Percentiles rank a stretch among this genome's conserved stretches.
Conservation (phyloP, 2,888 invertebrate species). For the Heliothis peltigera region DNA sequence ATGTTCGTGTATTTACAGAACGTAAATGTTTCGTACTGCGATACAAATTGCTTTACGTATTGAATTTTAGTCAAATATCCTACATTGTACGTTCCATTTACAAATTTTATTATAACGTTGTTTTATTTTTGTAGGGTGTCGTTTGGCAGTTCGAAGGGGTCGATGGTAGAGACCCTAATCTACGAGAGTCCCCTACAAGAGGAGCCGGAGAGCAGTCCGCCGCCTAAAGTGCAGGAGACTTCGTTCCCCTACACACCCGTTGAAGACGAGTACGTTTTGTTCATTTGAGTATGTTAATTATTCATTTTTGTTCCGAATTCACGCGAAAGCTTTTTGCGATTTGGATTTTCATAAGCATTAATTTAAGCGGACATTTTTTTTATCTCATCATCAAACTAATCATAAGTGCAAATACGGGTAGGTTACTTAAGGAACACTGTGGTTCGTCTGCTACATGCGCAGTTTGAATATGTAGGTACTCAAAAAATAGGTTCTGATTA, state of each 20-base stretch:
- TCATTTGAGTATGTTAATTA: constrained; percentile 82
- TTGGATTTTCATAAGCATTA: constrained; percentile 9
- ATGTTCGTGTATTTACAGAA: too few relatives aligned
- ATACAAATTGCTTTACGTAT: neutral
- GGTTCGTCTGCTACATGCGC: neutral
- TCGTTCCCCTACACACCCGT: constrained; percentile 86
- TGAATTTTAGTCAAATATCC: constrained; percentile 5
- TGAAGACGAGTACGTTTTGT: constrained; percentile 90
- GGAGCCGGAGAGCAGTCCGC: constrained; percentile 93
- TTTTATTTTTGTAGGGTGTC: constrained; percentile 92
- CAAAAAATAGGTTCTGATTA: too few relatives aligned
- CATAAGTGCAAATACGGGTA: too few relatives aligned
- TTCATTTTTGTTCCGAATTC: constrained; percentile 73
- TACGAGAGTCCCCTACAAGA: constrained; percentile 96
- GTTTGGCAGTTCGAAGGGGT: constrained; percentile 97
- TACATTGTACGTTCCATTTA: neutral
- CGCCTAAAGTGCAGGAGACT: constrained; percentile 84
- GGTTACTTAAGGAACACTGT: too few relatives aligned
- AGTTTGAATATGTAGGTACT: neutral
- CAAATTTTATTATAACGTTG: constrained; percentile 15
- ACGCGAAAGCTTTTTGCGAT: constrained; percentile 61
- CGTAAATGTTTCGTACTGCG: too few relatives aligned
- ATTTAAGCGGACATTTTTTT: neutral
- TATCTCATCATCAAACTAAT: too few relatives aligned
- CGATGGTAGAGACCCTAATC: constrained; percentile 98